A percentile compares a stretch with the other conserved stretches of the same genome.
Conservation (phyloP, 2,113 vertebrate species). For the Phylloscopus trochiloides region DNA sequence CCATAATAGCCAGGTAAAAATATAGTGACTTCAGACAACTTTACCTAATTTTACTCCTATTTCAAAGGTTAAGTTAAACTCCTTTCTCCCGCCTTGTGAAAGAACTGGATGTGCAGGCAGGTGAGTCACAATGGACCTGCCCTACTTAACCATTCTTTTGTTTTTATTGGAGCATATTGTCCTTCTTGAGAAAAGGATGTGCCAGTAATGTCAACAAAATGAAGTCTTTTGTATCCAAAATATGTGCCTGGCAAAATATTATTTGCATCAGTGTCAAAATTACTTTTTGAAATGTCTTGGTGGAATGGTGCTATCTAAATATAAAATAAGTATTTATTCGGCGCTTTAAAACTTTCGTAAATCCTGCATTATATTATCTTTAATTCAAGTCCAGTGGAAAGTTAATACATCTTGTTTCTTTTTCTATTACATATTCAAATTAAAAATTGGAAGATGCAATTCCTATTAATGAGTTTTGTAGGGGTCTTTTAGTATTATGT, state of each 20-base stretch:
- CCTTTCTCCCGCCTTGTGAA: background rate
- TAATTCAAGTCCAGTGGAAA: slow-evolving; percentile 64
- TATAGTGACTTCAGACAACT: slow-evolving; percentile 69
- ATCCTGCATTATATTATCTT: slow-evolving; percentile 31
- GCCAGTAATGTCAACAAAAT: slow-evolving; percentile 43
- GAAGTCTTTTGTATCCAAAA: slow-evolving; percentile 28
- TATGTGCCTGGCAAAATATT: background rate
- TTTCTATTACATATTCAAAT: slow-evolving; percentile 77
- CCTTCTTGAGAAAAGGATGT: background rate
- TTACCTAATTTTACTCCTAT: slow-evolving; percentile 55
- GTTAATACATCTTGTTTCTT: slow-evolving; percentile 67
- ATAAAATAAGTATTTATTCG: slow-evolving; percentile 67
- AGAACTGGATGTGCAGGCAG: background rate
- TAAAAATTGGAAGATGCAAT: slow-evolving; percentile 72
- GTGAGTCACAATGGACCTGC: background rate
- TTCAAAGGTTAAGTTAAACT: slow-evolving; percentile 53
- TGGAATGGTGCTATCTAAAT: background rate
- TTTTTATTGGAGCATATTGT: slow-evolving; percentile 2
- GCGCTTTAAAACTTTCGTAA: slow-evolving; percentile 47
- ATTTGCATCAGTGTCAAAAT: slow-evolving; percentile 42
- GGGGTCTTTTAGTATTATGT: slow-evolving; percentile 70
- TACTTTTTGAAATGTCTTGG: slow-evolving; percentile 16
- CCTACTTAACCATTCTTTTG: slow-evolving; percentile 29
- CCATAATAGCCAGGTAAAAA: slow-evolving; percentile 62
- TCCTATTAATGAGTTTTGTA: slow-evolving; percentile 79